Percentiles rank a stretch among this genome's conserved stretches.
These are phyloP conservation scores for Drosophila ananassae DNA, from an alignment of 1,140 invertebrate genomes.

Conservation along the genomic window DNA sequence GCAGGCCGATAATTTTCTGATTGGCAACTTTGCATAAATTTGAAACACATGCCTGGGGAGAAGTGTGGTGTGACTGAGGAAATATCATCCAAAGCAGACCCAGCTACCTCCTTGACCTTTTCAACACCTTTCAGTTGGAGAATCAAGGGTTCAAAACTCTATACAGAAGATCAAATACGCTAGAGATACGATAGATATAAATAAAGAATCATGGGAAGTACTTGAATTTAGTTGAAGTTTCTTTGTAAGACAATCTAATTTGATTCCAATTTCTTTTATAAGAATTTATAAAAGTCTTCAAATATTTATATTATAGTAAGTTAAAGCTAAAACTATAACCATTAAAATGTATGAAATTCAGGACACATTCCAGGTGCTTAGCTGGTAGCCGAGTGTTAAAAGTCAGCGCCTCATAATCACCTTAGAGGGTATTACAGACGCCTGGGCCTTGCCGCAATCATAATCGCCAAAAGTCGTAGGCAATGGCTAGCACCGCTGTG, in stretches of 20 bases:
- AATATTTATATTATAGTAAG: background rate
- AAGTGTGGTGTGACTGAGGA: constrained; percentile 17
- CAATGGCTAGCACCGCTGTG: constrained; percentile 10
- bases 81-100: constrained; percentile 3
- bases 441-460: constrained; percentile 46
- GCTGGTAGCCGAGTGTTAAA: constrained; percentile 28
- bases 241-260: no score
- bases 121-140: constrained; percentile 19
- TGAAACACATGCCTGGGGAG: constrained; percentile 1
- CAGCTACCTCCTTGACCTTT: constrained; percentile 49
- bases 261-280: no score
- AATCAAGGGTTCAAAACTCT: background rate
- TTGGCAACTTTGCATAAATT: constrained; percentile 25
- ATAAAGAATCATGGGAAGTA: background rate
- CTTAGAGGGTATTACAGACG: constrained; percentile 45
- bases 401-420: constrained; percentile 25
- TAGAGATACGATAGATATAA: background rate
- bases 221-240: no score
- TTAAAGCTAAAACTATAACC: background rate
- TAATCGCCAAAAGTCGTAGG: constrained; percentile 54
- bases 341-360: background rate
- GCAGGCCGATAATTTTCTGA: constrained; percentile 55
- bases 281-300: background rate
- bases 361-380: constrained; percentile 13
- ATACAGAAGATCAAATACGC: constrained; percentile 44